Base-by-base conservation (phyloP, 1,140 invertebrate species). In the Camponotus floridanus region DNA sequence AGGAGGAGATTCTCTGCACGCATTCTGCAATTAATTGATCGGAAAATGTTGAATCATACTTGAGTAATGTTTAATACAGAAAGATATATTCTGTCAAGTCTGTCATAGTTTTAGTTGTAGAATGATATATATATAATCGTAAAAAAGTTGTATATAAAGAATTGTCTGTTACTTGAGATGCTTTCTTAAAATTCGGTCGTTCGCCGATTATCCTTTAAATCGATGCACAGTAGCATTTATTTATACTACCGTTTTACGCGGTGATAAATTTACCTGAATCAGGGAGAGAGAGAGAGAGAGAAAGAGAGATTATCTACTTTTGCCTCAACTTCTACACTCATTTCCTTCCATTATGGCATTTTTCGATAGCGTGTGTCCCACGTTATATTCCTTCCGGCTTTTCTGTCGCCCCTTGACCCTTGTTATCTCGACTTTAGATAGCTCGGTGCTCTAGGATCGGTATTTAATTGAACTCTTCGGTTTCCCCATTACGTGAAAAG, bases 381-480 rank as follows among this genome's bases (percentile, higher is more conserved):
- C 64, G 21, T 65, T 59, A 11, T 42, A 62, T 18, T 65, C 5
- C 11, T 85, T 78, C 11, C 13, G 21, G 9, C 21, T 18, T 78
- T 84, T 64, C 26, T 42, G 21, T 65, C 62, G 71, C 21, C 15
- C 8, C 21, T 76, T n/a, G 81, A 21, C 15, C 8, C 15, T 76
- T 33, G 42, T 85, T 85, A 76, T 78, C 33, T 64, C 81, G 42
- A 62, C 59, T 76, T 64, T 62, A 21, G 11, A 45, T 45, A 76
- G 36, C 33, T 36, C 21, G 48, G 13, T 36, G 51, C 36, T 42
- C 55, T 15, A 51, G 26, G 26, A n/a, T 18, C 42, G 13, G 39
- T 26, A 62, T 61, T 83, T 83, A 83, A 83, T 83, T 81, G 79
- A 73, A 83, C 68, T 71, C 39, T 36, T 73, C 55, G 55, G 42